A percentile compares a stretch with the other conserved stretches of the same genome.
Conservation (phyloP, 2,113 vertebrate species). For the Pelmatolapia mariae region DNA sequence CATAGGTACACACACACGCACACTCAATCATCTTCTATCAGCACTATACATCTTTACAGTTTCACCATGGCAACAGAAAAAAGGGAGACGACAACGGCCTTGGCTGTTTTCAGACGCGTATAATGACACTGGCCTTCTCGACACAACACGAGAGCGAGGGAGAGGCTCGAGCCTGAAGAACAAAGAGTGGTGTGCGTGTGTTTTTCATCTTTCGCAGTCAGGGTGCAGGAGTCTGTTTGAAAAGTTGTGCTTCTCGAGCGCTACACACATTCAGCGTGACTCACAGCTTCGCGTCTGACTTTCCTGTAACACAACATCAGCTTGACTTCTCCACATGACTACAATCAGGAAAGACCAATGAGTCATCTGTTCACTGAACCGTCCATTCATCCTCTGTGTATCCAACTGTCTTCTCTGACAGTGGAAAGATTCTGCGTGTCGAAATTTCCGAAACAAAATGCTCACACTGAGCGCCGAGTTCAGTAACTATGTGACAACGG, state of each 20-base stretch:
- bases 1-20: neutral
- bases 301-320: neutral
- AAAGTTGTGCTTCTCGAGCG: neutral
- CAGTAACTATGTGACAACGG: neutral
- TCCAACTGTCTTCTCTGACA: neutral
- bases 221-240: neutral
- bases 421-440: neutral
- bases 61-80: slow-evolving; percentile 64
- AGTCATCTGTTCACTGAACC: slow-evolving; percentile 1
- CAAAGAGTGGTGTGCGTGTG: neutral
- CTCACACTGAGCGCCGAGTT: neutral
- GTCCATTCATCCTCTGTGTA: neutral
- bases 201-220: neutral
- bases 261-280: neutral
- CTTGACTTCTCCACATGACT: neutral
- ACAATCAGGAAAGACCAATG: neutral
- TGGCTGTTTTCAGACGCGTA: slow-evolving; percentile 29
- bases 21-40: neutral
- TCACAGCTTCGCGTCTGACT: neutral
- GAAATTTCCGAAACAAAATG: neutral
- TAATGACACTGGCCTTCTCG: slow-evolving; percentile 42
- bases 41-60: slow-evolving; percentile 22
- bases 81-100: slow-evolving; percentile 12
- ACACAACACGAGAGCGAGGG: neutral
- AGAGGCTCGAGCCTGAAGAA: neutral